A percentile compares a stretch with the other conserved stretches of the same genome.
phyloP scores from a whole-genome alignment of 2,797 vertebrate species.

The Salmo trutta region DNA sequence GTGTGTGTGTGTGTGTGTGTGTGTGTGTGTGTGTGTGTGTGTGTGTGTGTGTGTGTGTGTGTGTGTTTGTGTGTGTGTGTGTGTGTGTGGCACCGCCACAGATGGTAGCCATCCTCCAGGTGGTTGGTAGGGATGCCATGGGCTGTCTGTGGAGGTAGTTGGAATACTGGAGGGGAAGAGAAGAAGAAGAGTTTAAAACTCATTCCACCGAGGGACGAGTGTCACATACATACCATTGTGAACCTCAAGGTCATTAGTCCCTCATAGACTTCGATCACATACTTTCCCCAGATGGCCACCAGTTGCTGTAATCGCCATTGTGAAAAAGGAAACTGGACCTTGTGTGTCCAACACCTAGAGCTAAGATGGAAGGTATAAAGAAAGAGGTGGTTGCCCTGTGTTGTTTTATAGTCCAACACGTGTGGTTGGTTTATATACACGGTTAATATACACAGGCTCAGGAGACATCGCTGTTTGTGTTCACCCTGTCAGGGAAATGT shows the following conservation, averaged over 20 bases:
- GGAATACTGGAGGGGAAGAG: conserved; percentile 79
- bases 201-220: too few relatives aligned
- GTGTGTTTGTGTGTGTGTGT: background rate
- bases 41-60: too few relatives aligned
- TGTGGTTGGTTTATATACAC: conserved; percentile 11
- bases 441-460: conserved; percentile 25
- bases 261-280: conserved; percentile 60
- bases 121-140: conserved; percentile 84
- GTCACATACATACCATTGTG: too few relatives aligned
- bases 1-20: background rate
- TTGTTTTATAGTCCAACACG: conserved; percentile 7
- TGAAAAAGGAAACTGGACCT: conserved; percentile 47
- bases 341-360: conserved; percentile 59
- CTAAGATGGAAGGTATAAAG: conserved; percentile 32
- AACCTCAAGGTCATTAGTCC: conserved; percentile 43
- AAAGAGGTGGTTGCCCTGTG: conserved; percentile 36
- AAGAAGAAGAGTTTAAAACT: background rate
- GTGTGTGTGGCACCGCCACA: conserved; percentile 89
- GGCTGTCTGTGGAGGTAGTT: conserved; percentile 92
- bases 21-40: background rate
- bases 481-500: background rate
- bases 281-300: conserved; percentile 70
- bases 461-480: background rate
- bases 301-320: conserved; percentile 63
- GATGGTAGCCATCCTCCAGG: conserved; percentile 98